These are phyloP conservation scores for Epirrhoe tristata DNA, from an alignment of 2,888 invertebrate genomes.

Conservation along the genomic window DNA sequence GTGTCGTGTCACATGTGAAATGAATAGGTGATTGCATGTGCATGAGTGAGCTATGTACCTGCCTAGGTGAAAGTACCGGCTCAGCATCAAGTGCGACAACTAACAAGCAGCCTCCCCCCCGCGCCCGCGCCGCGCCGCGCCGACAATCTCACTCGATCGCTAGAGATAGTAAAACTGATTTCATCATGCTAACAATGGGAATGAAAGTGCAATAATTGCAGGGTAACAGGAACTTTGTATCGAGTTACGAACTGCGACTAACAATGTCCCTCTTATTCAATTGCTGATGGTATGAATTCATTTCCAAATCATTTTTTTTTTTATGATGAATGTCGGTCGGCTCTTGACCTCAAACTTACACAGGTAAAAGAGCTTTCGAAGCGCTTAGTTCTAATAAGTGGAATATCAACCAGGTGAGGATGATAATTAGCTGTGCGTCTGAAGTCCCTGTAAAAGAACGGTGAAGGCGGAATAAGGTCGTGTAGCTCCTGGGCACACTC, in stretches of 20 bases:
- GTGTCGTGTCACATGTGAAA: slow-evolving; percentile 51
- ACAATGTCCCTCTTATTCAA: slow-evolving; percentile 33
- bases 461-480: too few relatives aligned
- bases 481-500: too few relatives aligned
- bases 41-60: slow-evolving; percentile 67
- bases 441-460: too few relatives aligned
- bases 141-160: slow-evolving; percentile 78
- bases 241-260: slow-evolving; percentile 32
- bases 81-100: slow-evolving; percentile 71
- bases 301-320: neutral
- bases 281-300: slow-evolving; percentile 4
- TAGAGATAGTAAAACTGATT: slow-evolving; percentile 79
- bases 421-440: too few relatives aligned
- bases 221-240: slow-evolving; percentile 67
- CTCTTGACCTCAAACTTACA: too few relatives aligned
- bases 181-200: slow-evolving; percentile 79
- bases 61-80: slow-evolving; percentile 78
- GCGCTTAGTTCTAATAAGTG: too few relatives aligned
- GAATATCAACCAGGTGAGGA: too few relatives aligned
- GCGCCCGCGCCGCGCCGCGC: slow-evolving; percentile 49
- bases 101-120: slow-evolving; percentile 60
- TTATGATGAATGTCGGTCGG: too few relatives aligned
- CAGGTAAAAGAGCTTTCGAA: too few relatives aligned
- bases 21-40: slow-evolving; percentile 63
- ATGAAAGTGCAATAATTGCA: slow-evolving; percentile 83